Base-by-base conservation (phyloP, 2,113 vertebrate genomes). In the Cyprinodon tularosa region DNA sequence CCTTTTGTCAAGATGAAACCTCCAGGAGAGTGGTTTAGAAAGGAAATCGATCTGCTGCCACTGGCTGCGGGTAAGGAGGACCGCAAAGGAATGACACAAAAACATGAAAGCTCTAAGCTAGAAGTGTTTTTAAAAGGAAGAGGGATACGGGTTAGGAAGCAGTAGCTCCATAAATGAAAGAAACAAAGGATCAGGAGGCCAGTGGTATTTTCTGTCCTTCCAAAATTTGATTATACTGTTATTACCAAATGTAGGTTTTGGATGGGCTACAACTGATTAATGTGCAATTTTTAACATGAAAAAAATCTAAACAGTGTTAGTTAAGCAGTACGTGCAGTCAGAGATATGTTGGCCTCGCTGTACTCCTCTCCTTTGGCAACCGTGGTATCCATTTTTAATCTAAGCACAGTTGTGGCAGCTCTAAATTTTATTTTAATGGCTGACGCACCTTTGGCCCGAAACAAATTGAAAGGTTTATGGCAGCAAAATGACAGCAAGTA, bases 381-480 rank as follows among this genome's bases (percentile, higher is more conserved):
- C 0, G 12, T n/a, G n/a, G 60, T 10, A 59, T 17, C 2, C 45
- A 12, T 78, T 70, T 62, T 47, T 15, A 76, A 11, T 12, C 44
- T 50, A 36, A 63, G 12, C 44, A 13, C 17, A 62, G 17, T 62
- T 22, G 40, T 20, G 66, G 14, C 36, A 37, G 17, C 64, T 70
- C 42, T 17, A 40, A 72, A 45, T 29, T 29, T n/a, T 42, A 48
- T 65, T 72, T 71, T 62, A 22, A 63, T 15, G 9, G 11, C 17
- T 3, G 13, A 39, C 66, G n/a, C 0, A n/a, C 4, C 29, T 67
- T 64, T 7, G 44, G 59, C 59, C 62, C 42, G 61, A 22, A 72
- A 81, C 20, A 66, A 59, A 22, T 68, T 76, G 45, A 53, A 67
- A 48, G 67, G 17, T 37, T 69, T 88, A 74, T 74, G 63, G 63